Conservation (phyloP, 2,113 vertebrate species). For the Carollia perspicillata region DNA sequence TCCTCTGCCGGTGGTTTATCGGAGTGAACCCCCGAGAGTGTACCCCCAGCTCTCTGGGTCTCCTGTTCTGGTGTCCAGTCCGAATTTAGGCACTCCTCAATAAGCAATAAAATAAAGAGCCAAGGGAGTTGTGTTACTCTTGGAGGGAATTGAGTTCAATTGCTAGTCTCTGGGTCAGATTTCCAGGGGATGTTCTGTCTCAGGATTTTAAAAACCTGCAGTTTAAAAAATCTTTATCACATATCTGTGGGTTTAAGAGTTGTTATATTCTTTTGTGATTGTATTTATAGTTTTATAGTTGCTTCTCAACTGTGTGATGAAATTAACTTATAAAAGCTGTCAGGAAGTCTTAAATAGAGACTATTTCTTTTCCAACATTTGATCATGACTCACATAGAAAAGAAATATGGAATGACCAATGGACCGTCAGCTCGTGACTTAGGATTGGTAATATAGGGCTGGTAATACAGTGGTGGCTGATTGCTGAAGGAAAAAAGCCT, state of each 20-base stretch:
- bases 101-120: conserved; percentile 9
- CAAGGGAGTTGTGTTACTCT: not conserved
- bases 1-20: not conserved
- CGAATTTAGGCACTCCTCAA: not conserved
- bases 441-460: not conserved
- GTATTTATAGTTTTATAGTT: not conserved
- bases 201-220: not conserved
- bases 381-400: conserved; percentile 50
- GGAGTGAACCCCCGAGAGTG: too few relatives aligned
- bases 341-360: not conserved
- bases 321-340: not conserved
- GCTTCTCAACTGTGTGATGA: not conserved
- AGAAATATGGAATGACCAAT: conserved; percentile 37
- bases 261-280: conserved; percentile 27
- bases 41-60: not conserved
- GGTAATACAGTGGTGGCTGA: not conserved
- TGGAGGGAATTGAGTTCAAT: not conserved
- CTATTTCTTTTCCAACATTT: not conserved
- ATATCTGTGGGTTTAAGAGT: not conserved
- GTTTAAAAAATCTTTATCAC: not conserved
- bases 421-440: conserved; percentile 13
- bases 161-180: not conserved
- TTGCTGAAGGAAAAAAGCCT: not conserved
- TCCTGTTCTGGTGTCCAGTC: not conserved
- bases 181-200: not conserved